These are phyloP conservation scores for Sus cebifrons DNA, from an alignment of 2,797 vertebrate species.

Conservation along the genomic window DNA sequence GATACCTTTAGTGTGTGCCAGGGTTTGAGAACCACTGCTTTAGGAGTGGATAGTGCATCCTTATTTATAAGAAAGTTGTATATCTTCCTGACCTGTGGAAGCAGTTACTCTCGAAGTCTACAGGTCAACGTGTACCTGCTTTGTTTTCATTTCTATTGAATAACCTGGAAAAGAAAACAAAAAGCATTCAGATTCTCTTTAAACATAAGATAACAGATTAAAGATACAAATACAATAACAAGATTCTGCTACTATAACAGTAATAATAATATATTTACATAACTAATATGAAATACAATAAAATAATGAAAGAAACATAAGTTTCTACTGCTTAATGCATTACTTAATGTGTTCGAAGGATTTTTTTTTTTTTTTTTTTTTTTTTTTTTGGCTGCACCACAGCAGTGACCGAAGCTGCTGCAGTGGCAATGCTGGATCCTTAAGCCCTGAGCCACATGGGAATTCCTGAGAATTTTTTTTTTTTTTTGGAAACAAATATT, in stretches of 20 bases:
- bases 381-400: no score
- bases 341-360: background rate
- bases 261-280: background rate
- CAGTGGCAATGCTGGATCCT: no score
- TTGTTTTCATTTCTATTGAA: background rate
- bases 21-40: background rate
- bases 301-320: background rate
- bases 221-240: background rate
- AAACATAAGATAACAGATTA: background rate
- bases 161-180: background rate
- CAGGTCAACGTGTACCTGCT: rapidly evolving
- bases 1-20: background rate
- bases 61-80: no score
- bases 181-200: background rate
- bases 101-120: background rate
- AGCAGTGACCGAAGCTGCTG: no score
- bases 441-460: no score
- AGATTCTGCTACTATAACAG: background rate
- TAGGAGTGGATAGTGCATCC: rapidly evolving
- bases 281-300: background rate
- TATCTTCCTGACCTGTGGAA: background rate
- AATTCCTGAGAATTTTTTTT: background rate
- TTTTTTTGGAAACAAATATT: background rate
- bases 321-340: background rate
- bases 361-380: background rate